phyloP scores from a whole-genome alignment of 2,888 invertebrate genomes.

The Adelognathus sp. region DNA sequence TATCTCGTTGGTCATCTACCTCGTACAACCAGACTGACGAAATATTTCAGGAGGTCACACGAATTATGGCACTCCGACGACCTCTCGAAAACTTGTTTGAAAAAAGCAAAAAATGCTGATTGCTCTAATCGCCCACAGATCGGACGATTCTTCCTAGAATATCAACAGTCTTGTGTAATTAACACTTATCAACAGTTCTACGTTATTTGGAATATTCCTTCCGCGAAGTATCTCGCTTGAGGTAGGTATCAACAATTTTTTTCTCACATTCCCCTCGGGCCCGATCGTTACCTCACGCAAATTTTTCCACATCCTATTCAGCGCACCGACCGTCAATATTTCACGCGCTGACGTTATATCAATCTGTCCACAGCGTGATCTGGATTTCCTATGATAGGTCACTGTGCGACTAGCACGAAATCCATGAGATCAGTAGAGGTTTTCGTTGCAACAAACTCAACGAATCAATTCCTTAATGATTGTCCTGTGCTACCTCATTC shows the following conservation, averaged over 20 bases:
- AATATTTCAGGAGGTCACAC: constrained; percentile 20
- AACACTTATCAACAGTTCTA: too few relatives aligned
- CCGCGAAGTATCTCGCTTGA: neutral
- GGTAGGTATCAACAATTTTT: constrained; percentile 35
- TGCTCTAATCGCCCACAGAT: neutral
- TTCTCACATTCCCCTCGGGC: neutral
- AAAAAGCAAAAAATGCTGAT: neutral
- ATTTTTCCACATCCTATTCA: neutral
- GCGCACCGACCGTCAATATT: neutral
- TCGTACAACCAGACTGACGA: neutral
- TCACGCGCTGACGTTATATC: too few relatives aligned
- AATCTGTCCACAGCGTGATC: too few relatives aligned
- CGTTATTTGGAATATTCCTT: neutral
- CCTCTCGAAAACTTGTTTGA: neutral
- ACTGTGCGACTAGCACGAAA: neutral
- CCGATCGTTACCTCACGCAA: neutral
- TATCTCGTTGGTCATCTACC: neutral
- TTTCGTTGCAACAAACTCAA: neutral
- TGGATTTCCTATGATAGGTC: too few relatives aligned
- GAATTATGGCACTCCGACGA: constrained; percentile 45
- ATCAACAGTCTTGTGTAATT: neutral
- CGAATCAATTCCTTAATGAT: too few relatives aligned
- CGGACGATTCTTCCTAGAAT: neutral
- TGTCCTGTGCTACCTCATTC: neutral
- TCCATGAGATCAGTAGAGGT: neutral